Base-by-base conservation (phyloP, 2,113 vertebrate species). In the Pandion haliaetus region DNA sequence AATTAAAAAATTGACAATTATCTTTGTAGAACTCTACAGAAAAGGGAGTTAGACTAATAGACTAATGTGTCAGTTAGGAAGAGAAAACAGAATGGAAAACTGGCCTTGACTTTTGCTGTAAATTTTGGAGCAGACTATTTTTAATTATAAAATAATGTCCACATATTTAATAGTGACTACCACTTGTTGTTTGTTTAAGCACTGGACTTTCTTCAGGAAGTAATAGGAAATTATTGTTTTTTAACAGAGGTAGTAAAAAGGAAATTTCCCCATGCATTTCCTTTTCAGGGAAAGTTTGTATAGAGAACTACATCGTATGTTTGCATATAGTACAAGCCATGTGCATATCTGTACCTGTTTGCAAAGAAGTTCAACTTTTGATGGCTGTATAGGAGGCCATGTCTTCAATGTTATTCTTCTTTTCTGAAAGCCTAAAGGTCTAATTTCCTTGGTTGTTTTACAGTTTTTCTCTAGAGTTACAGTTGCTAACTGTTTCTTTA, bases 271-370 rank as follows among this genome's bases (percentile, higher is more conserved):
- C 15, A 15, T 31, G 8, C 8, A 14, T 32, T 49, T 81, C 8
- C 8, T 31, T 62, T 45, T 21, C 28, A 54, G 15, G 24, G 59
- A 29, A 78, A 76, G 8, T 28, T 19, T 74, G 19, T 17, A 9
- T 5, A 16, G 31, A 66, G 28, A 74, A 45, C 8, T 61, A 14
- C 7, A 50, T n/a, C 0, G 0, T 20, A 6, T 21, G 5, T 32
- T 47, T 82, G 8, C 26, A 40, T 32, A 26, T 19, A 29, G 14
- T 7, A 55, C 19, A 42, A 67, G 8, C 34, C 1, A 16, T 10
- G 5, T 34, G 34, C 36, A 74, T 69, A 81, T 15, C 49, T 72
- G 16, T 14, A 18, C 24, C 8, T n/a, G 3, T 82, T 77, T 86
- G 34, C 34, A 50, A 73, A 15, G 5, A 63, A 3, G 4, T 59